Conservation (phyloP, 2,888 invertebrate species). For the Drosophila nr. fundita region DNA sequence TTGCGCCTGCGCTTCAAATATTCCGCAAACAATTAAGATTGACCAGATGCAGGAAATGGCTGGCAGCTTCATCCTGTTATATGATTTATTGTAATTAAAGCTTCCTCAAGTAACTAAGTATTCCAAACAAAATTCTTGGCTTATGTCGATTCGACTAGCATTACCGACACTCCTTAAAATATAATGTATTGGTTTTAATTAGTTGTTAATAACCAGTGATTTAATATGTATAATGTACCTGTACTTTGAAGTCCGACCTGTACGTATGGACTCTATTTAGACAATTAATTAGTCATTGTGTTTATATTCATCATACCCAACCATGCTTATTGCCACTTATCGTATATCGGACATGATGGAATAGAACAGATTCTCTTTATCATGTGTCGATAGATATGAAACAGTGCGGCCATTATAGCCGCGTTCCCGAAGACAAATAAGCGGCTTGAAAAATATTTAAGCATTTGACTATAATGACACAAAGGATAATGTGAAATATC, state of each 20-base stretch:
- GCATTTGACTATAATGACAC: neutral
- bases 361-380: conserved; percentile 20
- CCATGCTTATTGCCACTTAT: conserved; percentile 16
- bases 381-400: neutral
- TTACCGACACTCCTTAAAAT: conserved; percentile 13
- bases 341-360: conserved; percentile 37
- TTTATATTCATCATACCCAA: conserved; percentile 43
- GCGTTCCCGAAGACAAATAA: no score
- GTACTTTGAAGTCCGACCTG: conserved; percentile 48
- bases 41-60: conserved; percentile 25
- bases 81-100: conserved; percentile 26
- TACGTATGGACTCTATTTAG: conserved; percentile 13
- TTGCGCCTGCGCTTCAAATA: conserved; percentile 33
- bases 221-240: conserved; percentile 22
- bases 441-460: neutral
- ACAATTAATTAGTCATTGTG: conserved; percentile 59
- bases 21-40: conserved; percentile 23
- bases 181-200: conserved; percentile 16
- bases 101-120: conserved; percentile 11
- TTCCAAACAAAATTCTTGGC: conserved; percentile 13
- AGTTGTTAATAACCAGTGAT: conserved; percentile 10
- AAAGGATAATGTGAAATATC: neutral
- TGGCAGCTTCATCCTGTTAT: conserved; percentile 41
- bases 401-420: neutral
- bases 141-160: conserved; percentile 24